Base-by-base conservation (phyloP, 1,140 invertebrate genomes). In the Drosophila ohnishii region DNA sequence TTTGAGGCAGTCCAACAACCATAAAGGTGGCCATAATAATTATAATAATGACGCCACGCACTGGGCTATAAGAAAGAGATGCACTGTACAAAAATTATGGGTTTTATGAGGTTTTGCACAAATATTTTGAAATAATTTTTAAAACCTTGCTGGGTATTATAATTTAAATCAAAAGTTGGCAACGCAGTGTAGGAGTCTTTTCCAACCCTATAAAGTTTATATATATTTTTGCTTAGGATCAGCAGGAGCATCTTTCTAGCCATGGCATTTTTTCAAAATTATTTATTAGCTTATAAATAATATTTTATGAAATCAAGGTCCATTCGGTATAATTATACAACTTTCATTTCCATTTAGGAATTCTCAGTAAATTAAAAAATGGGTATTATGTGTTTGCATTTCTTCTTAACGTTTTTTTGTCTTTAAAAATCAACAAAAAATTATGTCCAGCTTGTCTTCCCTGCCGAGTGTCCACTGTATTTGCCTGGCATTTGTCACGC, bases 401-500 rank as follows among this genome's bases (percentile, higher is more conserved):
- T 9, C 13, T 14, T 19, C 13, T 14, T 19, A 19, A 19, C 19
- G 19, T 19, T 19, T 19, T 19, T 19, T 19, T 19, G 1, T 4
- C 11, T 14, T 2, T 22, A 35, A 39, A 56, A 25, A n/a, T n/a
- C 10, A 56, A 56, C 6, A 44, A 44, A 0, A 22, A 14, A 44
- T 30, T 5, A 10, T 28, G 45, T 45, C 10, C 11, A n/a, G 13
- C 25, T 10, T 32, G 28, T 50, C 28, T 66, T 10, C 16, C 1
- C 13, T 5, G 34, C 25, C 5, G 44, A 75, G 72, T 66, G 63
- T 50, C 60, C 55, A 75, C 65, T 72, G 64, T 70, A 75, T 85
- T 71, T 85, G 71, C 78, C 59, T 74, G 71, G 53, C 67, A 85
- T 84, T 84, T 85, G 82, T 85, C 82, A 86, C 70, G 74, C 78